Percentiles rank a stretch among this genome's conserved stretches.
phyloP scores from a whole-genome alignment of 2,113 vertebrate species.

The Taurulus bubalis region DNA sequence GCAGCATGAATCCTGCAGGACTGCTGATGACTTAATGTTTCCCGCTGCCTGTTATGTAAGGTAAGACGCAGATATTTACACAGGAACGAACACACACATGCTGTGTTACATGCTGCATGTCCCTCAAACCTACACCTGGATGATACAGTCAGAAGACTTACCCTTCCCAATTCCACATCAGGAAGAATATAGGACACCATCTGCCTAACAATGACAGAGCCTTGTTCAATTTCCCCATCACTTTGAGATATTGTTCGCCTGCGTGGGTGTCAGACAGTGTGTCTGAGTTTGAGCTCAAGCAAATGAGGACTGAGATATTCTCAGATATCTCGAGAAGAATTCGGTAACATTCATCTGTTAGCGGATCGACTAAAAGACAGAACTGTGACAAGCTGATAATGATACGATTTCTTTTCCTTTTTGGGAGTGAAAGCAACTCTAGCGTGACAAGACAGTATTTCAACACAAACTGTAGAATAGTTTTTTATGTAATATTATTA shows the following conservation, averaged over 20 bases:
- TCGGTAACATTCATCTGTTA: constrained; percentile 7
- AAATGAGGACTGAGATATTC: constrained; percentile 42
- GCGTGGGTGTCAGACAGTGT: constrained; percentile 10
- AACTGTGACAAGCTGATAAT: constrained; percentile 37
- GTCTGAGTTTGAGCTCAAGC: constrained; percentile 17
- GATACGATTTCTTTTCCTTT: constrained; percentile 13
- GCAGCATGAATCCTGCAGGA: neutral
- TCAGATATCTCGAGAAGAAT: constrained; percentile 14
- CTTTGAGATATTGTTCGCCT: constrained; percentile 47
- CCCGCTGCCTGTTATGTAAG: constrained; percentile 4
- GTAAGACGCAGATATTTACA: neutral
- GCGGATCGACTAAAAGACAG: constrained; percentile 2
- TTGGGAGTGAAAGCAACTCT: neutral
- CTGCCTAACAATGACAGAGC: constrained; percentile 68
- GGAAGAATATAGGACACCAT: constrained; percentile 70
- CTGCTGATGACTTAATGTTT: neutral
- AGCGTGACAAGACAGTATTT: neutral
- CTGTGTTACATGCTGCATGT: constrained; percentile 10
- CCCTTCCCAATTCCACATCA: constrained; percentile 64
- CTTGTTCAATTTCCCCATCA: constrained; percentile 56
- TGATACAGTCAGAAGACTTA: constrained; percentile 61
- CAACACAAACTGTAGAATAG: neutral
- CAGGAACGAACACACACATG: constrained; percentile 27
- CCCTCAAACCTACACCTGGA: constrained; percentile 35
- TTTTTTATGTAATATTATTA: neutral